Conservation (phyloP, 2,888 invertebrate genomes). For the Euplexia lucipara region DNA sequence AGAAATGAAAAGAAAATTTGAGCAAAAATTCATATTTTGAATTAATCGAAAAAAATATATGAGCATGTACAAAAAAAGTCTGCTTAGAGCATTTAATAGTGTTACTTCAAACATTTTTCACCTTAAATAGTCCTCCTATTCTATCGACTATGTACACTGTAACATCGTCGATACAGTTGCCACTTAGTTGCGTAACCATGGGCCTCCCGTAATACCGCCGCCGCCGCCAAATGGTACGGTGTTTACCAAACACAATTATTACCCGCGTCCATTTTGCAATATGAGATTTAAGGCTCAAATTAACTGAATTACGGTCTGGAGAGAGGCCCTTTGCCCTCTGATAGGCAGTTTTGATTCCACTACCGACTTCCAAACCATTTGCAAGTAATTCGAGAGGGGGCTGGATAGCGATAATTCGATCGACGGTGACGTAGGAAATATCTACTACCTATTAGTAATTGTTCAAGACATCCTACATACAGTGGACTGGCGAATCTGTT, state of each 20-base stretch:
- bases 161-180: background rate
- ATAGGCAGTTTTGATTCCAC: slow-evolving; percentile 59
- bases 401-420: slow-evolving; percentile 56
- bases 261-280: slow-evolving; percentile 86
- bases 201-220: slow-evolving; percentile 14
- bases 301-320: slow-evolving; percentile 88
- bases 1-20: too few relatives aligned
- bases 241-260: slow-evolving; percentile 89
- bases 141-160: background rate
- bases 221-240: slow-evolving; percentile 66
- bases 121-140: too few relatives aligned
- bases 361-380: slow-evolving; percentile 59
- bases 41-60: too few relatives aligned
- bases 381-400: slow-evolving; percentile 57
- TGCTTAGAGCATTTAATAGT: too few relatives aligned
- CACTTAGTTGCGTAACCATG: slow-evolving; percentile 15
- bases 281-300: slow-evolving; percentile 89
- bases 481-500: background rate
- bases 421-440: slow-evolving; percentile 25
- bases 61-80: too few relatives aligned
- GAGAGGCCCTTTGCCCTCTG: slow-evolving; percentile 70
- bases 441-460: slow-evolving; percentile 31
- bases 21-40: too few relatives aligned
- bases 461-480: slow-evolving; percentile 36
- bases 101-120: too few relatives aligned